phyloP scores from a whole-genome alignment of 2,888 invertebrate genomes.

The Agelastica alni region DNA sequence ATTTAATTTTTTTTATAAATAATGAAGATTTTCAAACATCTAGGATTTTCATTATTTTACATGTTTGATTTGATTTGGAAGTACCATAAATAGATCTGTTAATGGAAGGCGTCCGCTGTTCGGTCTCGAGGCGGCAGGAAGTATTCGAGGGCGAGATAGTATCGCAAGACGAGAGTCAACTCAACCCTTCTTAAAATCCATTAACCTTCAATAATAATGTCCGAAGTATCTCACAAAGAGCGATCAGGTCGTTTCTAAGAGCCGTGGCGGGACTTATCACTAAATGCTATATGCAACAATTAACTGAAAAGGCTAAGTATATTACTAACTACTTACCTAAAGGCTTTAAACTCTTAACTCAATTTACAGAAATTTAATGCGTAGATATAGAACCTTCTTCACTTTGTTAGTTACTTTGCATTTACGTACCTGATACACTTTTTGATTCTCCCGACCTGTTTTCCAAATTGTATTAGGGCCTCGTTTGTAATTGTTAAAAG shows the following conservation, averaged over 20 bases:
- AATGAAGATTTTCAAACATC: too few species aligned
- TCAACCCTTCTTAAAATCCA: conserved; percentile 59
- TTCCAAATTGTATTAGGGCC: conserved; percentile 1
- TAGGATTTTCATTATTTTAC: too few species aligned
- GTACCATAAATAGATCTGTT: conserved; percentile 3
- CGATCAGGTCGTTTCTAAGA: conserved; percentile 55
- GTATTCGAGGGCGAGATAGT: conserved; percentile 15
- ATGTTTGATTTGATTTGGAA: conserved; percentile 9
- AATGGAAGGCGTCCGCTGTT: conserved; percentile 15
- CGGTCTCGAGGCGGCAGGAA: conserved; percentile 10
- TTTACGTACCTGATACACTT: conserved; percentile 4
- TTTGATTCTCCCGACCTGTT: neutral
- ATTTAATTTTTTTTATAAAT: too few species aligned
- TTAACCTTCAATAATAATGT: conserved; percentile 59
- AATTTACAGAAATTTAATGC: conserved; percentile 50
- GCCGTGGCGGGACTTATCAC: conserved; percentile 55
- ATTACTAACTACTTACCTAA: conserved; percentile 57
- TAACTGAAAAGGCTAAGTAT: conserved; percentile 56
- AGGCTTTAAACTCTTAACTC: conserved; percentile 56
- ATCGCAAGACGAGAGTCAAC: conserved; percentile 32
- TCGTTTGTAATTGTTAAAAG: too few species aligned
- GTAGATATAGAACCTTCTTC: conserved; percentile 29
- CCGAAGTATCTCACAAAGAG: conserved; percentile 58
- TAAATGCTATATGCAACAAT: conserved; percentile 56
- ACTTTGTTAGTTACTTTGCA: conserved; percentile 7